Percentiles rank a stretch among this genome's conserved stretches.
phyloP scores from a whole-genome alignment of 2,888 invertebrate species.

The Psylliodes chrysocephalus region DNA sequence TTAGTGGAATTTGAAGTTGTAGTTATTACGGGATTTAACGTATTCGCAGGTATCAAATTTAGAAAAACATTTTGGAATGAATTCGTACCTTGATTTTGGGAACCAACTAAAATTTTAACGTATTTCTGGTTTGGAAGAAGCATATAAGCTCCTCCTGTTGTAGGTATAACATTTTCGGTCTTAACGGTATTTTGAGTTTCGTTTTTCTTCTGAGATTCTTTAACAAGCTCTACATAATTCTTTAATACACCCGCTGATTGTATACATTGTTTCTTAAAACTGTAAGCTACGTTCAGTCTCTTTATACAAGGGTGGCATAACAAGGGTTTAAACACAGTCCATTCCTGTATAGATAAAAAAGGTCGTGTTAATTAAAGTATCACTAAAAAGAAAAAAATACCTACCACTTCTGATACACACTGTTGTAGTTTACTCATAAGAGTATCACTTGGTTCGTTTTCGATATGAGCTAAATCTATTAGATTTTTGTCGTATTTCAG shows the following conservation, averaged over 20 bases:
- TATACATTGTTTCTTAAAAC: conserved; percentile 60
- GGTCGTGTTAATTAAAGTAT: conserved; percentile 28
- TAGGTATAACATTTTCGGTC: conserved; percentile 37
- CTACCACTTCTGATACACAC: conserved; percentile 62
- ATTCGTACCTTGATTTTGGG: conserved; percentile 50
- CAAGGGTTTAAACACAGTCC: conserved; percentile 57
- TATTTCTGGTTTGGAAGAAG: conserved; percentile 57
- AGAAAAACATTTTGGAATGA: conserved; percentile 59
- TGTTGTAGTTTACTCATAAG: conserved; percentile 59
- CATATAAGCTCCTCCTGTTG: conserved; percentile 52
- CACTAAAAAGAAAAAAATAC: conserved; percentile 46
- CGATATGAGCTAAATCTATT: conserved; percentile 59
- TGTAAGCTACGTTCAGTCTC: conserved; percentile 58
- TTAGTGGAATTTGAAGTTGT: conserved; percentile 31
- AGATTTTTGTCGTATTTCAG: conserved; percentile 59
- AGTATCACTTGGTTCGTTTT: conserved; percentile 58
- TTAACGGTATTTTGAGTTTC: conserved; percentile 48
- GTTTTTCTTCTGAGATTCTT: conserved; percentile 54
- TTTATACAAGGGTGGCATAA: conserved; percentile 60
- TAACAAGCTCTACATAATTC: conserved; percentile 56
- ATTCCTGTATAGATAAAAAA: conserved; percentile 53
- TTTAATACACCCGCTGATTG: conserved; percentile 57
- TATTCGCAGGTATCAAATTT: conserved; percentile 57
- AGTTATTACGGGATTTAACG: conserved; percentile 42
- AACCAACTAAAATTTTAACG: conserved; percentile 55